Conservation (phyloP, 1,140 invertebrate genomes). For the Lasaia peninsularis region DNA sequence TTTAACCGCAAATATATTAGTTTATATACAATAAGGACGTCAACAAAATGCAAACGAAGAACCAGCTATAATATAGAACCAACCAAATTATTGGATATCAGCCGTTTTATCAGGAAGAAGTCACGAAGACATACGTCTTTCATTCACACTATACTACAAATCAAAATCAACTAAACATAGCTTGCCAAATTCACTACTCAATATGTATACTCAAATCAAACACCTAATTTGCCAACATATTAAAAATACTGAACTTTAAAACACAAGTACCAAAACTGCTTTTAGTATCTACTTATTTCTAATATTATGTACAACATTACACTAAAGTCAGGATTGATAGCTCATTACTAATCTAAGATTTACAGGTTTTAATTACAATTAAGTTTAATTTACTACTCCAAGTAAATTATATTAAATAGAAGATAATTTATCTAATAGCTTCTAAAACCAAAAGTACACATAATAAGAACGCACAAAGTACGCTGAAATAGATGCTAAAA, state of each 20-base stretch:
- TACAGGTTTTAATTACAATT: constrained; percentile 21
- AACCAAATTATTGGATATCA: constrained; percentile 31
- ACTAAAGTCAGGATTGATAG: constrained; percentile 64
- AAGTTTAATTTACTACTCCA: constrained; percentile 1
- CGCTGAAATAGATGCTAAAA: too few species aligned
- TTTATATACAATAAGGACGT: constrained; percentile 71
- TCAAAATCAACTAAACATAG: constrained; percentile 30
- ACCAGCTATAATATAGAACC: constrained; percentile 42
- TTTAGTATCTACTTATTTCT: constrained; percentile 54
- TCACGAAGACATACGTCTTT: constrained; percentile 1
- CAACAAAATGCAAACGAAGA: constrained; percentile 73
- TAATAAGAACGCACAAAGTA: too few species aligned
- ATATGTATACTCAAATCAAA: constrained; percentile 56
- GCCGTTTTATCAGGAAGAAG: constrained; percentile 19
- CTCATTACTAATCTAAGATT: constrained; percentile 56
- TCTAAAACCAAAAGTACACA: background rate
- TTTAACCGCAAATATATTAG: constrained; percentile 76
- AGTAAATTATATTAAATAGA: background rate
- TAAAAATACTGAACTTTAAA: constrained; percentile 69
- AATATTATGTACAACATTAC: constrained; percentile 65
- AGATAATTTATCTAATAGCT: too few species aligned
- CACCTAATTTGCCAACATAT: constrained; percentile 54
- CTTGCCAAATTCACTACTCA: constrained; percentile 53
- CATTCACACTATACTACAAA: constrained; percentile 20
- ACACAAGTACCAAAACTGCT: constrained; percentile 57